phyloP scores from a whole-genome alignment of 2,797 vertebrate species.

The Prunella strophiata region DNA sequence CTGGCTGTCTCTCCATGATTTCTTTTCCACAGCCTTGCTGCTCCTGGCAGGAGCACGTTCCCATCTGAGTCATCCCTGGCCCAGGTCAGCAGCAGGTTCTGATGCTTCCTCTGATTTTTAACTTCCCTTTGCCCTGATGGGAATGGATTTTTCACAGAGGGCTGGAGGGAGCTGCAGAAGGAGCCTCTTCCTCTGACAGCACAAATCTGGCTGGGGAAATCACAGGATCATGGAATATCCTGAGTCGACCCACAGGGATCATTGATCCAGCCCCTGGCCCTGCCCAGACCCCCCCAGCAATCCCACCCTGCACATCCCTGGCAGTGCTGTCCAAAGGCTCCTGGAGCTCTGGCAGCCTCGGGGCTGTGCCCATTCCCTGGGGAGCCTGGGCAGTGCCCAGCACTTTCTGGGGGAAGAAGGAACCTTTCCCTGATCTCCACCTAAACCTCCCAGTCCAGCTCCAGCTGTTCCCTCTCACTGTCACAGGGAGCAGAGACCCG shows the following conservation, averaged over 20 bases:
- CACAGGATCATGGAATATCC: neutral
- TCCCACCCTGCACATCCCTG: neutral
- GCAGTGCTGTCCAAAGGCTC: neutral
- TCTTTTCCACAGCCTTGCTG: neutral
- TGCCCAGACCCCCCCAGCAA: neutral
- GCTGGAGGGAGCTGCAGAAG: neutral
- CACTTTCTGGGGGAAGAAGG: neutral
- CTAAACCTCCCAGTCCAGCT: fast-evolving
- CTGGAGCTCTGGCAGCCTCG: neutral
- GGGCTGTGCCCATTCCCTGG: neutral
- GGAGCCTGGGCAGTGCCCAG: neutral
- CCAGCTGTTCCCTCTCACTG: neutral
- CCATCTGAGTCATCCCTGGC: neutral
- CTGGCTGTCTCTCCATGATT: neutral
- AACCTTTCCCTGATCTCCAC: neutral
- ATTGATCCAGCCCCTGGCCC: fast-evolving
- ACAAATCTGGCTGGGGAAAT: too few relatives aligned
- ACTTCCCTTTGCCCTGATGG: neutral
- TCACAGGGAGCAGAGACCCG: fast-evolving
- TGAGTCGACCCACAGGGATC: fast-evolving
- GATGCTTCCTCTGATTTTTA: neutral
- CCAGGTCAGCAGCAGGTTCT: fast-evolving
- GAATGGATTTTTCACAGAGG: neutral
- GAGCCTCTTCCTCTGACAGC: neutral
- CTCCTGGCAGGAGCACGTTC: neutral